These are phyloP conservation scores for Seriola dumerili DNA, from an alignment of 2,113 vertebrate genomes.

Conservation along the genomic window DNA sequence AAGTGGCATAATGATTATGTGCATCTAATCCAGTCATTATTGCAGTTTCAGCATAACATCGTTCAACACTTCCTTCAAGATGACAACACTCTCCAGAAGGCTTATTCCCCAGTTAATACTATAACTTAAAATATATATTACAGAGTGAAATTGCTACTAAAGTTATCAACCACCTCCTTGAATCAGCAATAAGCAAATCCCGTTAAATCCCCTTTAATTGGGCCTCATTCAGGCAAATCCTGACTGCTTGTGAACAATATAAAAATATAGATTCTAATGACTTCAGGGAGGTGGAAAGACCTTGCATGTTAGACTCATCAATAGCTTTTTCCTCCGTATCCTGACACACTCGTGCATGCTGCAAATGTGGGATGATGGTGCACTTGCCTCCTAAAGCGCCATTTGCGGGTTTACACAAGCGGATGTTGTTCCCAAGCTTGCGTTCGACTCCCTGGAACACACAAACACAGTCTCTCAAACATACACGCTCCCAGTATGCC, in stretches of 20 bases:
- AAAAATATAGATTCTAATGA: constrained; percentile 67
- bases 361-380: constrained; percentile 27
- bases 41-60: constrained; percentile 26
- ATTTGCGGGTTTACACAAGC: constrained; percentile 50
- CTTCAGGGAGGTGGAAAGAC: constrained; percentile 48
- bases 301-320: constrained; percentile 63
- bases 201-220: constrained; percentile 76
- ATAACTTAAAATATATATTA: constrained; percentile 60
- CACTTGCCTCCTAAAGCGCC: constrained; percentile 38
- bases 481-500: constrained; percentile 21
- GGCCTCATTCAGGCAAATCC: constrained; percentile 73
- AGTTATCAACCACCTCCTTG: constrained; percentile 52
- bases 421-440: constrained; percentile 30
- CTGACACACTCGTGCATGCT: constrained; percentile 25
- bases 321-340: constrained; percentile 40
- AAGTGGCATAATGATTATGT: constrained; percentile 34
- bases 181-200: constrained; percentile 70
- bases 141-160: constrained; percentile 60
- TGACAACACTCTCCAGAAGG: constrained; percentile 47
- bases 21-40: constrained; percentile 38
- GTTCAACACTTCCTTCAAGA: constrained; percentile 41
- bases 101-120: constrained; percentile 52
- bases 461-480: constrained; percentile 28
- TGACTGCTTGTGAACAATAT: constrained; percentile 72
- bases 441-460: constrained; percentile 22